phyloP scores from a whole-genome alignment of 1,140 invertebrate species.

The Phymorhynchus buccinoides region DNA sequence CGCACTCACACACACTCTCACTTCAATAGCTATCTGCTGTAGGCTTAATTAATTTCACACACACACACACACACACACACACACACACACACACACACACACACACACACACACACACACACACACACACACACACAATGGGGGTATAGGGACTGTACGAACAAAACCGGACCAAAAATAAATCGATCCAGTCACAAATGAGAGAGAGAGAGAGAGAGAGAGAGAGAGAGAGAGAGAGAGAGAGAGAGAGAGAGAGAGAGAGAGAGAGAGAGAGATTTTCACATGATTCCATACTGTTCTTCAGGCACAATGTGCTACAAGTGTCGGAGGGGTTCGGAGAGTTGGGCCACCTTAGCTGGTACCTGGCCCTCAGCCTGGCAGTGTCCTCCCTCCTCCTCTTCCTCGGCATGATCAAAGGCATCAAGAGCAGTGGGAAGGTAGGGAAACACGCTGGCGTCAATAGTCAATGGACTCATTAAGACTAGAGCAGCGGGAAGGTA shows the following conservation, averaged over 20 bases:
- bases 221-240: no score
- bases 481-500: no score
- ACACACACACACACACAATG: background rate
- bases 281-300: background rate
- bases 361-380: conserved; percentile 62
- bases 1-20: background rate
- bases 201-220: no score
- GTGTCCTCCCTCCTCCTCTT: conserved; percentile 69
- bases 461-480: no score
- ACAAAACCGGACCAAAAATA: background rate
- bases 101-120: no score
- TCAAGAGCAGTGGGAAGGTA: conserved; percentile 74
- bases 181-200: background rate
- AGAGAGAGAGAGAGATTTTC: background rate
- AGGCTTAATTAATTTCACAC: no score
- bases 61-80: background rate
- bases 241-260: no score
- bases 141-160: background rate
- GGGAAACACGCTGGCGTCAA: no score
- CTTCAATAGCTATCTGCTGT: no score
- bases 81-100: no score
- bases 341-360: conserved; percentile 64
- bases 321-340: conserved; percentile 66
- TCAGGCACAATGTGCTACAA: conserved; percentile 52
- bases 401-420: conserved; percentile 71